Conservation (phyloP, 1,140 invertebrate species). For the Polyergus mexicanus region DNA sequence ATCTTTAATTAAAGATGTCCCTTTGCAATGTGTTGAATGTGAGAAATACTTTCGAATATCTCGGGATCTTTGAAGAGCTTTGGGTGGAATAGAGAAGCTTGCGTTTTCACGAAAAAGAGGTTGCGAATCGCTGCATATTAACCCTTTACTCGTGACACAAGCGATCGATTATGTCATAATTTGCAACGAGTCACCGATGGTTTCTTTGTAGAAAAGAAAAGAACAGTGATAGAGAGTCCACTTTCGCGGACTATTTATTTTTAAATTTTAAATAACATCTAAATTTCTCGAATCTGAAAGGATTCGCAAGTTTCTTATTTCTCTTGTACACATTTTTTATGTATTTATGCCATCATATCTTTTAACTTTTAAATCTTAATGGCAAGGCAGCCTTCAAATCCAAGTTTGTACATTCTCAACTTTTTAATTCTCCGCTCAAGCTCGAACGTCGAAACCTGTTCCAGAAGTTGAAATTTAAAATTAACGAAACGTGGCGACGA, state of each 20-base stretch:
- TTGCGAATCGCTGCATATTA: slow-evolving; percentile 17
- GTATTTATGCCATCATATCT: background rate
- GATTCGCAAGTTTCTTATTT: no score
- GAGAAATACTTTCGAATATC: background rate
- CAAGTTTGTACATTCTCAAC: background rate
- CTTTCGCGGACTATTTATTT: background rate
- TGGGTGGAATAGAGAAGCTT: background rate
- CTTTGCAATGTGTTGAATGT: background rate
- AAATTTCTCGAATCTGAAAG: background rate
- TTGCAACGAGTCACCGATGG: slow-evolving; percentile 7
- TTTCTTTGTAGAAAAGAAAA: background rate
- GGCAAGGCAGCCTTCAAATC: background rate
- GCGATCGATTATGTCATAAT: slow-evolving; percentile 36
- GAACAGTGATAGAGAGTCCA: background rate
- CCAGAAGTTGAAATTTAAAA: background rate
- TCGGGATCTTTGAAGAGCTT: no score
- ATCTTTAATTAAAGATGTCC: background rate
- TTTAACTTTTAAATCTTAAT: background rate
- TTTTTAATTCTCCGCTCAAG: slow-evolving; percentile 19
- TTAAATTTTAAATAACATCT: background rate
- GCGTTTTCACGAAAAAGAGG: background rate
- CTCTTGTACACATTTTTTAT: background rate
- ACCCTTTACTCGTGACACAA: slow-evolving; percentile 7
- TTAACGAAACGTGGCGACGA: slow-evolving; percentile 3
- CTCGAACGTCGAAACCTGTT: background rate